These are phyloP conservation scores for Argyrosomus regius DNA, from an alignment of 2,797 vertebrate species.

Conservation along the genomic window DNA sequence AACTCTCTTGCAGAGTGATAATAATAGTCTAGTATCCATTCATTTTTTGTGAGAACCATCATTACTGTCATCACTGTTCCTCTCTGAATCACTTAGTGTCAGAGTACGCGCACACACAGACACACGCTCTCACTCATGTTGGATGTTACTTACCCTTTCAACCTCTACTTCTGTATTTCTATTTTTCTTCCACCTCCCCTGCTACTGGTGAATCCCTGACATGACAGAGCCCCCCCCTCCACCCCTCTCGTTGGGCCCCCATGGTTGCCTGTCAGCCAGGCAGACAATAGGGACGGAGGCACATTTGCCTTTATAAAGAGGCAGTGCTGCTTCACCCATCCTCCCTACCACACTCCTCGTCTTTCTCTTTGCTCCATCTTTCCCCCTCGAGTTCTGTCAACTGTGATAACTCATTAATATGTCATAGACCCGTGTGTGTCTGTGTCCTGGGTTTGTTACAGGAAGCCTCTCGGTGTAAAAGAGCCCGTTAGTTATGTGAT, in stretches of 20 bases:
- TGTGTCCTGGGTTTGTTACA: conserved; percentile 34
- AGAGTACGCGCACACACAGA: conserved; percentile 26
- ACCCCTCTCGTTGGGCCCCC: conserved; percentile 40
- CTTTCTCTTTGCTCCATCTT: conserved; percentile 24
- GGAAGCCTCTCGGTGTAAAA: conserved; percentile 30
- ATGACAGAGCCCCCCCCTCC: conserved; percentile 43
- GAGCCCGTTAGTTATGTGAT: conserved; percentile 48
- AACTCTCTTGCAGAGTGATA: conserved; percentile 52
- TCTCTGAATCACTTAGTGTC: conserved; percentile 68
- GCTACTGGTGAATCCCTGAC: conserved; percentile 55
- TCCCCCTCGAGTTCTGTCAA: conserved; percentile 46
- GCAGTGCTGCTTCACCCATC: conserved; percentile 36
- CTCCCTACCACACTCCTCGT: conserved; percentile 1
- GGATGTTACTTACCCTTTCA: conserved; percentile 51
- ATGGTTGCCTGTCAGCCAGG: conserved; percentile 67
- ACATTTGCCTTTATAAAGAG: conserved; percentile 78
- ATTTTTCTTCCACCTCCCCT: conserved; percentile 43
- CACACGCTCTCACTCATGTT: conserved; percentile 27
- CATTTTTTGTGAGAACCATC: conserved; percentile 63
- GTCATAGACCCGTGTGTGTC: conserved; percentile 57
- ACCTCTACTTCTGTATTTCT: conserved; percentile 58
- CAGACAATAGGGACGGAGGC: conserved; percentile 62
- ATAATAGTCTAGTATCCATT: conserved; percentile 63
- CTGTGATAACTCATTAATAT: conserved; percentile 73
- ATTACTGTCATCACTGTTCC: conserved; percentile 71